phyloP scores from a whole-genome alignment of 2,113 vertebrate species.

The Dasyornis broadbenti region DNA sequence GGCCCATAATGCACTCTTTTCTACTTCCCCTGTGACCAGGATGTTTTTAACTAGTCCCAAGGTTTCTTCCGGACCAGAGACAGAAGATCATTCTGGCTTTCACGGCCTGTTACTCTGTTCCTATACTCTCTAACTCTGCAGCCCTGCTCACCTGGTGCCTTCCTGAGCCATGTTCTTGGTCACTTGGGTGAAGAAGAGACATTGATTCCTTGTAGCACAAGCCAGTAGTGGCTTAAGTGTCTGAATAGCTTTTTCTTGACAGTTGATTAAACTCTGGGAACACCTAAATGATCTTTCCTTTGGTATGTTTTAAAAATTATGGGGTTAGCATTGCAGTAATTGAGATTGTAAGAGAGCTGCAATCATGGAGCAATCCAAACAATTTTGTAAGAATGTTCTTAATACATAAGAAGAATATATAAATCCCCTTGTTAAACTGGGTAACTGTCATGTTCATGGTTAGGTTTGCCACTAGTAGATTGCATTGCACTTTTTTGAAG shows the following conservation, averaged over 20 bases:
- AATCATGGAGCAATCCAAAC: not conserved
- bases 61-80: too few relatives aligned
- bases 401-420: not conserved
- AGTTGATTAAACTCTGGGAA: not conserved
- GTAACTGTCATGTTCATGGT: not conserved
- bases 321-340: not conserved
- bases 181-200: not conserved
- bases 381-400: not conserved
- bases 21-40: too few relatives aligned
- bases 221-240: not conserved
- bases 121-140: too few relatives aligned
- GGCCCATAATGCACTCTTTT: too few relatives aligned
- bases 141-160: not conserved
- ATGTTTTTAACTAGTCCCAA: too few relatives aligned
- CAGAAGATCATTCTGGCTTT: too few relatives aligned
- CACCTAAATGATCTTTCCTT: not conserved
- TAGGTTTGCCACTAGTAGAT: not conserved
- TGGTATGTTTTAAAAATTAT: not conserved
- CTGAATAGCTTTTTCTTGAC: not conserved
- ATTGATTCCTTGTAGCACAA: not conserved
- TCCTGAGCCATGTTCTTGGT: not conserved
- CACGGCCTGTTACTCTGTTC: too few relatives aligned
- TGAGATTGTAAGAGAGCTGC: not conserved
- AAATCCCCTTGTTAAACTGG: not conserved
- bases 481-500: not conserved